phyloP scores from a whole-genome alignment of 2,888 invertebrate species.

The Andrena flavipes region DNA sequence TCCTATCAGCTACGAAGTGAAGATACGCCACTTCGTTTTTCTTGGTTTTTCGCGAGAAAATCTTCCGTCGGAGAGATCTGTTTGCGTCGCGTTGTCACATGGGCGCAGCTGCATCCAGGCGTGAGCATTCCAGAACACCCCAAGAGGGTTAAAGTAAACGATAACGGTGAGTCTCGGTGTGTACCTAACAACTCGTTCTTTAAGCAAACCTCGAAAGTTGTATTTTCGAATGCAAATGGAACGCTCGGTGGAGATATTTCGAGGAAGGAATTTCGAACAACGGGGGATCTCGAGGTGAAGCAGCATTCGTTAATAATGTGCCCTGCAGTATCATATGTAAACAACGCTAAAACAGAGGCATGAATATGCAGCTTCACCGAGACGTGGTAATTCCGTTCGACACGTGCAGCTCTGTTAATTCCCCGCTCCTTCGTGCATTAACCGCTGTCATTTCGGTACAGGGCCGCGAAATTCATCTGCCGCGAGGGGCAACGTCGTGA shows the following conservation, averaged over 20 bases:
- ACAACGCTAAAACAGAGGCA: conserved; percentile 53
- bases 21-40: too few species aligned
- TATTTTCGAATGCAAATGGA: not conserved
- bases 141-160: too few species aligned
- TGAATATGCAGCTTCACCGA: conserved; percentile 63
- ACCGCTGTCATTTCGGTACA: conserved; percentile 34
- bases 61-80: too few species aligned
- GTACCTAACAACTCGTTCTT: too few species aligned
- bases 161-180: too few species aligned
- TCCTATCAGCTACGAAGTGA: too few species aligned
- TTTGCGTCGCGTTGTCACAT: too few species aligned
- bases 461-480: conserved; percentile 5
- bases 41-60: too few species aligned
- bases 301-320: conserved; percentile 58
- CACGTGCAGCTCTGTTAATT: conserved; percentile 57
- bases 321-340: conserved; percentile 38
- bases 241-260: not conserved
- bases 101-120: too few species aligned
- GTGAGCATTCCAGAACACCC: too few species aligned
- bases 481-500: not conserved
- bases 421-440: conserved; percentile 55
- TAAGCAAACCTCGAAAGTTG: too few species aligned
- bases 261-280: conserved; percentile 30
- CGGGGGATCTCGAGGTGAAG: conserved; percentile 34
- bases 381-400: conserved; percentile 61